Base-by-base conservation (phyloP, 2,888 invertebrate species). In the Netelia virgata region DNA sequence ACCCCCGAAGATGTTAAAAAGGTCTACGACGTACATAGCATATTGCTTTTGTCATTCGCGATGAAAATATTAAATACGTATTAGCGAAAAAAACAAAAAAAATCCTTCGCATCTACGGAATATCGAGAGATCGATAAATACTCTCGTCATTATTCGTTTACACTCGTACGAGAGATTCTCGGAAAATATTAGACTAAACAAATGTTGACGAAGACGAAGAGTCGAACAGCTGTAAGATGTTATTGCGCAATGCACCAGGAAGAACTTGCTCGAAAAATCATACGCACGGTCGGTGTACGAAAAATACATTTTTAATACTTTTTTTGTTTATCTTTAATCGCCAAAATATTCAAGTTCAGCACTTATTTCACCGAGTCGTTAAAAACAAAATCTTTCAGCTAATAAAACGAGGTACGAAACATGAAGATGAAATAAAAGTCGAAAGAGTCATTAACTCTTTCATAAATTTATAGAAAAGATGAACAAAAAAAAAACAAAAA, bases 111-210 rank as follows among this genome's bases (percentile, higher is more conserved):
- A 28, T 28, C 6, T 28, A 28, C 28, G 28, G 5, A 28, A 28
- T 28, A 28, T 28, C 28, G 3, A 5, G 28, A 28, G 5, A 5
- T 28, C 28, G 28, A 28, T 28, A 28, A 28, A 28, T 28, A 28
- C 28, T 53, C 47, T 14, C 43, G 36, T 61, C 55, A 77, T 73
- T 73, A 73, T 82, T 82, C 77, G 61, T 82, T 77, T 69, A 61
- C 61, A 68, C 72, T 43, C 68, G 61, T 23, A 36, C 18, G 73
- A 72, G 73, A 72, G 68, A 66, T 72, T 82, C 61, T n/a, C 18
- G n/a, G 23, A 47, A 36, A 61, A 28, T 63, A 55, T 82, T 68
- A 61, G 57, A 66, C 66, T 73, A 43, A 72, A 14, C 43, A 36
- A 77, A 82, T 77, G 77, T 77, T 77, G 76, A 66, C 41, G 36